Evolutionary conservation across 2,797 vertebrate species (phyloP).

Genomic region (Parauchenoglanis punctatus): DNA sequence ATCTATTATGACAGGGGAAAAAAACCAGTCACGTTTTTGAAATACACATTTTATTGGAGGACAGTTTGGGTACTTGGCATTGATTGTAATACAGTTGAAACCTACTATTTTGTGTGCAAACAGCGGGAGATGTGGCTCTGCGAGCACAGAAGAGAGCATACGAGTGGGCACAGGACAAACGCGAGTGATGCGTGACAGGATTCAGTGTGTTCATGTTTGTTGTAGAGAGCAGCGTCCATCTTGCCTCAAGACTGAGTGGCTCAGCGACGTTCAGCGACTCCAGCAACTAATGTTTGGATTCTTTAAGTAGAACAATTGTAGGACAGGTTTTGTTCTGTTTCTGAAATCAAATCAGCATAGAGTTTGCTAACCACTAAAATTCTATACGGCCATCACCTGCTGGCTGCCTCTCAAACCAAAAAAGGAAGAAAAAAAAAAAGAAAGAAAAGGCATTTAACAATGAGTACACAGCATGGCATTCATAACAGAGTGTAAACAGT

Average conservation of each 20-base stretch:
- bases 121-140: slow-evolving; percentile 58
- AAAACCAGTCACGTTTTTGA: slow-evolving; percentile 56
- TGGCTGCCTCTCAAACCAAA: slow-evolving; percentile 1
- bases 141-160: slow-evolving; percentile 28
- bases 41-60: slow-evolving; percentile 79
- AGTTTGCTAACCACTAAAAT: not conserved
- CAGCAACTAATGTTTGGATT: slow-evolving; percentile 47
- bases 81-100: slow-evolving; percentile 64
- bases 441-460: not conserved
- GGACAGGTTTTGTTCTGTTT: slow-evolving; percentile 35
- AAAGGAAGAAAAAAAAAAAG: not conserved
- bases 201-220: slow-evolving; percentile 24
- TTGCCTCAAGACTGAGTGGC: slow-evolving; percentile 12
- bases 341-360: not conserved
- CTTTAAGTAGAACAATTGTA: slow-evolving; percentile 50
- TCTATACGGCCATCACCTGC: not conserved
- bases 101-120: slow-evolving; percentile 61
- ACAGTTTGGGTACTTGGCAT: slow-evolving; percentile 70
- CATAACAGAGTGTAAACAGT: slow-evolving; percentile 22
- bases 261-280: slow-evolving; percentile 42
- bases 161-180: not conserved
- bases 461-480: slow-evolving; percentile 17
- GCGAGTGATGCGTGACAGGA: slow-evolving; percentile 42
- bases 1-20: slow-evolving; percentile 1
- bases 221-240: slow-evolving; percentile 33